Evolutionary conservation across 2,113 vertebrate species (phyloP).

Genomic region (Dolichallabes microphthalmus): DNA sequence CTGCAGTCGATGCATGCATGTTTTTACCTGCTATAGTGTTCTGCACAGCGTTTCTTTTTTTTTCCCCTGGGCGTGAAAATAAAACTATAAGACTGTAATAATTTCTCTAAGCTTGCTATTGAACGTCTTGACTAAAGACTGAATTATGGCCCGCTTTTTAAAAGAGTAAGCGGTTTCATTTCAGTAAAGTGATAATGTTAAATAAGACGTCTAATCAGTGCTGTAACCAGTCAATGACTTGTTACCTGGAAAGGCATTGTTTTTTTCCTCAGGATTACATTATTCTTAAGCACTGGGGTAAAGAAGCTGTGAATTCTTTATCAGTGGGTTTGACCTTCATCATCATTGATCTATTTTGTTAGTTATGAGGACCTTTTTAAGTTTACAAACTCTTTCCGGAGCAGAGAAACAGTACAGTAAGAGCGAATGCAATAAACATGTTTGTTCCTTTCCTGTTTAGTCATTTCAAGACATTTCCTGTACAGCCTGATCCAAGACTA

Average conservation of each 20-base stretch:
- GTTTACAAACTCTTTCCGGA: background rate
- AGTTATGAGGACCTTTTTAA: background rate
- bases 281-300: background rate
- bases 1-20: background rate
- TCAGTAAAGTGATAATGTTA: background rate
- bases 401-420: background rate
- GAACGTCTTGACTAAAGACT: too few species aligned
- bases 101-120: too few species aligned
- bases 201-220: background rate
- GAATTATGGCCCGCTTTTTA: background rate
- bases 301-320: background rate
- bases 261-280: background rate
- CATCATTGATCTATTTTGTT: background rate
- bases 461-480: background rate
- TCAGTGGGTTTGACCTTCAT: background rate
- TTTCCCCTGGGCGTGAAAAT: background rate
- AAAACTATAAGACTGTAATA: background rate
- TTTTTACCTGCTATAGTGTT: background rate
- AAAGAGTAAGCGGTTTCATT: background rate
- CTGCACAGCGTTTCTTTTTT: background rate
- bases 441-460: background rate
- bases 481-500: constrained; percentile 3
- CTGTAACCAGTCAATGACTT: background rate
- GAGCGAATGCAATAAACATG: background rate
- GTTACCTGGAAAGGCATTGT: background rate